Evolutionary conservation across 2,113 vertebrate species (phyloP).

Genomic region (Labeo catla): DNA sequence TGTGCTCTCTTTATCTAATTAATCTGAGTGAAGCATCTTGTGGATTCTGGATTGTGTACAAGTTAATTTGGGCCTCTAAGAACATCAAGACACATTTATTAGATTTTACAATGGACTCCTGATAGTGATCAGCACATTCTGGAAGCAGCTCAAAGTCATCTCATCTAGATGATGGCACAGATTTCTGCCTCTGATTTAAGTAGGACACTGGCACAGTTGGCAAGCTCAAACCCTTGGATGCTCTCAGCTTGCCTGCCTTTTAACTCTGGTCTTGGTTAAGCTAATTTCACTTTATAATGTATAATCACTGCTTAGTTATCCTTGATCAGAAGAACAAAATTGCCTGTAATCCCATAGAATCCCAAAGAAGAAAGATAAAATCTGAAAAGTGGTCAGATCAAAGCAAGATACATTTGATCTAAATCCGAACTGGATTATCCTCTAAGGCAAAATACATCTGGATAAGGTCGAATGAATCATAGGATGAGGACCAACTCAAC

Average conservation of each 20-base stretch:
- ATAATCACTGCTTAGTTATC: conserved; percentile 49
- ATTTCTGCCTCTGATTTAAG: conserved; percentile 63
- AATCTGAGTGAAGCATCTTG: conserved; percentile 61
- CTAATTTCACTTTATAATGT: conserved; percentile 52
- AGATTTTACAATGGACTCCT: conserved; percentile 64
- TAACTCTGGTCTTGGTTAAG: conserved; percentile 61
- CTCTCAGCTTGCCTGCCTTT: conserved; percentile 58
- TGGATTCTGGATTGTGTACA: conserved; percentile 30
- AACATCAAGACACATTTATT: conserved; percentile 65
- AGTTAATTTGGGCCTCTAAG: conserved; percentile 57
- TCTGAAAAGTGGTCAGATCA: not conserved
- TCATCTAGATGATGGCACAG: conserved; percentile 65
- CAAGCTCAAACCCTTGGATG: conserved; percentile 33
- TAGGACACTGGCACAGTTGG: conserved; percentile 67
- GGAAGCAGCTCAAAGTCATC: conserved; percentile 70
- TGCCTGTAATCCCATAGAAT: not conserved
- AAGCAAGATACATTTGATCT: not conserved
- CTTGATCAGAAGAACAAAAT: conserved; percentile 44
- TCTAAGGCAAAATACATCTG: conserved; percentile 13
- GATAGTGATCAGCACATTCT: conserved; percentile 68
- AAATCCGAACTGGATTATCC: not conserved
- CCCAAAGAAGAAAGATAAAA: not conserved
- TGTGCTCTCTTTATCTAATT: conserved; percentile 3
- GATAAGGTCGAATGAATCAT: not conserved
- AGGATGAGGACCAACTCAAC: not conserved